These are phyloP conservation scores for Oryzias sinensis DNA, from an alignment of 2,797 vertebrate species.

Conservation along the genomic window DNA sequence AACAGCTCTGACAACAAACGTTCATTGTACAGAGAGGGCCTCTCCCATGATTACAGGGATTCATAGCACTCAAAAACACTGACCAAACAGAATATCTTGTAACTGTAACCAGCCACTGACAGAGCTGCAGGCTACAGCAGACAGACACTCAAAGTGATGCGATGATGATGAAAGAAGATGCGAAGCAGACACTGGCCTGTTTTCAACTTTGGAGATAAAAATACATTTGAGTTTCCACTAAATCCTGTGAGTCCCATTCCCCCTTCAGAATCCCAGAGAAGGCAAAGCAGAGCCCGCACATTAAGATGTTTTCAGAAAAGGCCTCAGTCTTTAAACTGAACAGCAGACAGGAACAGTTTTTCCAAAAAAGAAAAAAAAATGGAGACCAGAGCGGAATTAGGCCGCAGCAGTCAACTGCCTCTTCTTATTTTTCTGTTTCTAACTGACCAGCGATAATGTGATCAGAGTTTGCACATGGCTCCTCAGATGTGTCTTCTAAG, in stretches of 20 bases:
- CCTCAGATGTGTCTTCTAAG: constrained; percentile 78
- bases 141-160: constrained; percentile 59
- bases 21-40: constrained; percentile 77
- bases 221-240: constrained; percentile 1
- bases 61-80: constrained; percentile 75
- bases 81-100: constrained; percentile 74
- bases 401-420: constrained; percentile 67
- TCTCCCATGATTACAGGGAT: constrained; percentile 79
- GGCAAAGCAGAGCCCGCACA: background rate
- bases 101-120: constrained; percentile 74
- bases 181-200: constrained; percentile 39
- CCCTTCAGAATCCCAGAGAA: background rate
- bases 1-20: constrained; percentile 76
- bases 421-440: constrained; percentile 50
- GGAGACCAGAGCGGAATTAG: constrained; percentile 70
- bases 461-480: constrained; percentile 74
- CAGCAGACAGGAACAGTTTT: constrained; percentile 52
- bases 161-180: constrained; percentile 68
- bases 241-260: background rate
- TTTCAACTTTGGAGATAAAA: constrained; percentile 22
- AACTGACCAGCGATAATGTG: constrained; percentile 76
- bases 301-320: constrained; percentile 3
- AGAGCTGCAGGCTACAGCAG: constrained; percentile 66
- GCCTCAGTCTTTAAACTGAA: constrained; percentile 23
- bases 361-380: constrained; percentile 51